Percentiles rank a stretch among this genome's conserved stretches.
These are phyloP conservation scores for Panthera uncia DNA, from an alignment of 2,113 vertebrate species.

Conservation along the genomic window DNA sequence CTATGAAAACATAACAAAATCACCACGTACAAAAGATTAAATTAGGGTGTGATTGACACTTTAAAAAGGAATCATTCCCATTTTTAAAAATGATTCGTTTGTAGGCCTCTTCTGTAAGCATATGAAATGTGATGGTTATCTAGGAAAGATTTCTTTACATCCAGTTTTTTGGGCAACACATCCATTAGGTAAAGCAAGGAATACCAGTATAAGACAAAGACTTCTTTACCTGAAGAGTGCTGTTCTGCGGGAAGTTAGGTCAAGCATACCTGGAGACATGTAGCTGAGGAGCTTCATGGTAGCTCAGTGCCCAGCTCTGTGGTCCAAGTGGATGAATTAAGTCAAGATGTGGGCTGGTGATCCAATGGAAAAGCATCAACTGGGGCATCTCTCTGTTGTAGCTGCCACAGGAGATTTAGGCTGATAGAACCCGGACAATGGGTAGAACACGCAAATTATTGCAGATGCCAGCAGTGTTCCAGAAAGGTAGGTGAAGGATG, in stretches of 20 bases:
- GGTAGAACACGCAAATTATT: neutral
- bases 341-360: neutral
- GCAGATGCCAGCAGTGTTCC: neutral
- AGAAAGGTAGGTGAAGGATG: neutral
- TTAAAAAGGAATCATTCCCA: neutral
- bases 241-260: neutral
- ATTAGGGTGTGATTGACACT: conserved; percentile 6
- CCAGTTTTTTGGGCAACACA: neutral
- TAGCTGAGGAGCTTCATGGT: neutral
- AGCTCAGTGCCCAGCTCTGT: neutral
- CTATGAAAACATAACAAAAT: conserved; percentile 62
- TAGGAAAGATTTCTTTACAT: neutral
- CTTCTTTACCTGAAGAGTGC: neutral
- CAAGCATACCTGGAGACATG: neutral
- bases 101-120: neutral
- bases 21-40: conserved; percentile 52
- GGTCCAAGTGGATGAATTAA: neutral
- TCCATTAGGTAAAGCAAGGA: neutral
- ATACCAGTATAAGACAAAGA: neutral
- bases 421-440: no score
- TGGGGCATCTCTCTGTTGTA: neutral
- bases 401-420: neutral
- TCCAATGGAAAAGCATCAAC: neutral
- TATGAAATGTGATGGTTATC: neutral
- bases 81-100: conserved; percentile 7